These are phyloP conservation scores for Eublepharis macularius DNA, from an alignment of 2,113 vertebrate genomes.

Conservation along the genomic window DNA sequence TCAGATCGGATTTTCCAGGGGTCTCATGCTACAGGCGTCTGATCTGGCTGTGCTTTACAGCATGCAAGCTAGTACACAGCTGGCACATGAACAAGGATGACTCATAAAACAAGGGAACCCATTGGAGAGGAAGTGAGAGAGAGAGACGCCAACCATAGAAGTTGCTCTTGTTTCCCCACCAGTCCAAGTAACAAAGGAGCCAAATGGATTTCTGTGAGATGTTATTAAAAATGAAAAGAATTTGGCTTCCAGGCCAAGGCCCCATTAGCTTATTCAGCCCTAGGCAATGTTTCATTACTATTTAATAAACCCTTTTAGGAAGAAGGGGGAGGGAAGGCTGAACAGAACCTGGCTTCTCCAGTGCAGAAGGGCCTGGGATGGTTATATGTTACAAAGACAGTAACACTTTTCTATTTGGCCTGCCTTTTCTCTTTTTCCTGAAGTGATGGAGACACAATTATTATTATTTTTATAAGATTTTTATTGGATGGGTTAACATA, in stretches of 20 bases:
- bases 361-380: conserved; percentile 34
- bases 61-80: background rate
- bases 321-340: conserved; percentile 35
- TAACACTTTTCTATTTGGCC: conserved; percentile 7
- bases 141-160: background rate
- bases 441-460: background rate
- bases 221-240: conserved; percentile 66
- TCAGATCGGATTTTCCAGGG: background rate
- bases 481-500: too few relatives aligned
- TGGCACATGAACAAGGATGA: background rate
- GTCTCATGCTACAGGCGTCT: too few relatives aligned
- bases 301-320: conserved; percentile 61
- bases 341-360: conserved; percentile 28
- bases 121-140: accelerated
- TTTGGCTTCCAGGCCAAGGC: conserved; percentile 62
- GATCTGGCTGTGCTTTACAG: background rate
- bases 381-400: background rate
- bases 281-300: conserved; percentile 63
- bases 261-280: conserved; percentile 55
- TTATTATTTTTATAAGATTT: too few relatives aligned
- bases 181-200: conserved; percentile 59
- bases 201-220: conserved; percentile 65
- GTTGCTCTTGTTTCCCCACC: conserved; percentile 63
- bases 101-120: accelerated
- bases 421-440: background rate